Conservation (phyloP, 2,888 invertebrate species). For the Lagria hirta region DNA sequence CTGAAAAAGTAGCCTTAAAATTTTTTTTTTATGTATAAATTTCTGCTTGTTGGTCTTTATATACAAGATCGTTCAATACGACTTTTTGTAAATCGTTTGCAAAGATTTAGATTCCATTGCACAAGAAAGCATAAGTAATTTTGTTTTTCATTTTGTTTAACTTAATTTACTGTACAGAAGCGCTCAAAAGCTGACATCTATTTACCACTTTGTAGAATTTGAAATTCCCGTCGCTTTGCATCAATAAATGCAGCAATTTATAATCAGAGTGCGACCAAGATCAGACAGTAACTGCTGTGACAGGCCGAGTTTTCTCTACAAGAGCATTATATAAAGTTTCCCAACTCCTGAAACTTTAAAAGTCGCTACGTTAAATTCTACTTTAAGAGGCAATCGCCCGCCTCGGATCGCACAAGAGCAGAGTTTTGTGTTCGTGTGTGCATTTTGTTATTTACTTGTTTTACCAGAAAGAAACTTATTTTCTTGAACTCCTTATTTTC, state of each 20-base stretch:
- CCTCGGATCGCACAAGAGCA: constrained; percentile 32
- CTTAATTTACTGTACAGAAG: no score
- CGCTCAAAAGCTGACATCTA: constrained; percentile 1
- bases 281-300: constrained; percentile 24
- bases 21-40: no score
- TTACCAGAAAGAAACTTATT: constrained; percentile 37
- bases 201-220: no score
- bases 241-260: constrained; percentile 25
- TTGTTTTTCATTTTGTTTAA: no score
- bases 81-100: no score
- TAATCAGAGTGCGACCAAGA: constrained; percentile 23
- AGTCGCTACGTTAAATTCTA: constrained; percentile 50
- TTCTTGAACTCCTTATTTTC: constrained; percentile 7
- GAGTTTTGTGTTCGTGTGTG: constrained; percentile 37
- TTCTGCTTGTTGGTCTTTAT: no score
- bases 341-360: constrained; percentile 39
- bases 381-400: constrained; percentile 50
- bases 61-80: no score
- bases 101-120: no score
- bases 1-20: no score
- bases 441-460: constrained; percentile 42
- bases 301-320: constrained; percentile 21
- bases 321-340: constrained; percentile 40
- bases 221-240: constrained; percentile 13
- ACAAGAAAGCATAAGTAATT: no score